Evolutionary conservation across 2,888 invertebrate species (phyloP).

Genomic region (Orchesella flavescens): DNA sequence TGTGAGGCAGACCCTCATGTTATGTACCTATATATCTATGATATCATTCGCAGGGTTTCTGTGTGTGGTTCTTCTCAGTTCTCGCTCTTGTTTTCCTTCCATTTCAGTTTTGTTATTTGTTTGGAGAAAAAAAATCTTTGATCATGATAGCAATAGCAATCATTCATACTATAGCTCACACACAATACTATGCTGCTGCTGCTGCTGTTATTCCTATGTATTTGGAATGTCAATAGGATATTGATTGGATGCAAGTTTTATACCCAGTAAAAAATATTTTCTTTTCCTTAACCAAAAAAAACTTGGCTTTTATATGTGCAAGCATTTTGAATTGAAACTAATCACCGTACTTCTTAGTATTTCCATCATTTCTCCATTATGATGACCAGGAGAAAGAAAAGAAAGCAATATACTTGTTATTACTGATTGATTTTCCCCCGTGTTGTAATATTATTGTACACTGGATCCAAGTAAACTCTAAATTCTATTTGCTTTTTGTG

Average conservation of each 20-base stretch:
- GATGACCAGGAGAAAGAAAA: constrained; percentile 54
- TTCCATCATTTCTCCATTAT: constrained; percentile 43
- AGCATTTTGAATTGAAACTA: constrained; percentile 17
- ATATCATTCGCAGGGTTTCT: not conserved
- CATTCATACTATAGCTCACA: not conserved
- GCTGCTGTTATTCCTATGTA: not conserved
- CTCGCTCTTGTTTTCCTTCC: not conserved
- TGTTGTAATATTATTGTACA: not conserved
- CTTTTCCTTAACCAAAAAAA: not conserved
- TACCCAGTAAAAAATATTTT: not conserved
- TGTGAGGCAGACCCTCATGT: constrained; percentile 47
- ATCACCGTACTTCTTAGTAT: not conserved
- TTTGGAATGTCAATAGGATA: not conserved
- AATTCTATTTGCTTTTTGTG: too few species aligned
- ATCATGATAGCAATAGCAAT: not conserved
- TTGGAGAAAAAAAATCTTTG: too few species aligned
- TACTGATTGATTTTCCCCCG: not conserved
- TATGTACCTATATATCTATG: not conserved
- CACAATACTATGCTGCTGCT: too few species aligned
- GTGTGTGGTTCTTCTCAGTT: not conserved
- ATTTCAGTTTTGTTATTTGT: not conserved
- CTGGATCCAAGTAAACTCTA: not conserved
- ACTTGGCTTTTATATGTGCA: constrained; percentile 2
- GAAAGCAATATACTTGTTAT: not conserved
- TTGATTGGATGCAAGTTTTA: not conserved